Conservation (phyloP, 2,797 vertebrate genomes). For the Sciurus vulgaris region DNA sequence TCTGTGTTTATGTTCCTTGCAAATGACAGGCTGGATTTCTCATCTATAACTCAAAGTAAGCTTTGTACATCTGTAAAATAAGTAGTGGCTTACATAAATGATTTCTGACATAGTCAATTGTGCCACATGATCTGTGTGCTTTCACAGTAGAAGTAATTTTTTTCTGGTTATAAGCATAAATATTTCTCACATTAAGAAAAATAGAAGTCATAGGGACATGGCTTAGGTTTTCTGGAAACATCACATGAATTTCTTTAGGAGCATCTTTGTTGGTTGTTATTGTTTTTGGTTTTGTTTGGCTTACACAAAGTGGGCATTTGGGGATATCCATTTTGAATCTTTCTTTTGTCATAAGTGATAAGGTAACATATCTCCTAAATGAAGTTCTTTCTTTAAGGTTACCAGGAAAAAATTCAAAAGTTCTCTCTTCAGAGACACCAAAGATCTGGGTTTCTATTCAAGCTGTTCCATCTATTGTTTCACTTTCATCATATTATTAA, state of each 20-base stretch:
- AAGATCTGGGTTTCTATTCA: background rate
- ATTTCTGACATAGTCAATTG: background rate
- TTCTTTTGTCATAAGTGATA: background rate
- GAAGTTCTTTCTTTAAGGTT: background rate
- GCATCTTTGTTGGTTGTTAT: background rate
- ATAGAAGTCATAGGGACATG: background rate
- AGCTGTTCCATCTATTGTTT: background rate
- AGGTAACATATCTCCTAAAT: background rate
- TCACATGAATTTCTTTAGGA: background rate
- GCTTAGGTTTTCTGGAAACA: background rate
- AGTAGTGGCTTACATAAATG: background rate
- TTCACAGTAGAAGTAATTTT: background rate
- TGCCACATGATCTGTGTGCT: background rate
- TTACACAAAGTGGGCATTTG: background rate
- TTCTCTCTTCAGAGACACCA: background rate
- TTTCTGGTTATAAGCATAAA: background rate
- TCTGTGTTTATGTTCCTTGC: background rate
- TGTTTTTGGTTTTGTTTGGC: background rate
- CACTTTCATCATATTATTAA: background rate
- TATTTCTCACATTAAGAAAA: background rate
- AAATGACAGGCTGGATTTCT: constrained; percentile 18
- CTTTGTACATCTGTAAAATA: constrained; percentile 19
- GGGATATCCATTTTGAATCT: background rate
- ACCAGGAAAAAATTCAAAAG: background rate
- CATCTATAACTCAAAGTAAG: background rate